phyloP scores from a whole-genome alignment of 2,797 vertebrate species.

The Etheostoma nigrum region DNA sequence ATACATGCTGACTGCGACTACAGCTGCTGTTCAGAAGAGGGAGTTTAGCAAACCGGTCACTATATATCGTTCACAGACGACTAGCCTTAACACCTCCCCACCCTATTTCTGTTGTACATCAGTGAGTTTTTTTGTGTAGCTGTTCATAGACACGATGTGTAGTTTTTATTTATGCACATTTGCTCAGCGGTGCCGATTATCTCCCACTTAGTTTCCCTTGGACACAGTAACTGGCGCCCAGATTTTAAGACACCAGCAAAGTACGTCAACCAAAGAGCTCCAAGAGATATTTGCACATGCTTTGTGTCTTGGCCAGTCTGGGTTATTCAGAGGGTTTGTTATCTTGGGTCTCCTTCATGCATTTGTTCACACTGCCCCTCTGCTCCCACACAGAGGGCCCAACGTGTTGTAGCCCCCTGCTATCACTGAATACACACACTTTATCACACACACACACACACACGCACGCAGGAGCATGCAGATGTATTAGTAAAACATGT shows the following conservation, averaged over 20 bases:
- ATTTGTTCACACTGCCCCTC: constrained; percentile 54
- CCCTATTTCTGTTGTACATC: not conserved
- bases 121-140: constrained; percentile 8
- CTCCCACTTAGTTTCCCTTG: constrained; percentile 56
- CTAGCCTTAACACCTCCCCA: not conserved
- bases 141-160: constrained; percentile 37
- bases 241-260: constrained; percentile 52
- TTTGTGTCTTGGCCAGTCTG: constrained; percentile 74
- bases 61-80: not conserved
- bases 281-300: constrained; percentile 78
- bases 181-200: constrained; percentile 34
- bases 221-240: constrained; percentile 50
- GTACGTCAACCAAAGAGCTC: constrained; percentile 61
- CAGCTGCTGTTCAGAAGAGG: not conserved
- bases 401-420: constrained; percentile 47
- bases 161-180: constrained; percentile 43
- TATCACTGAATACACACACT: constrained; percentile 59
- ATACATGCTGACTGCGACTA: not conserved
- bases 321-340: constrained; percentile 80
- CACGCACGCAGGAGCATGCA: not conserved
- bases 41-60: not conserved
- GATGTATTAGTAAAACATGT: constrained; percentile 14
- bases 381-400: constrained; percentile 58
- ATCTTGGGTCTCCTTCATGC: constrained; percentile 74
- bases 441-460: constrained; percentile 24